Base-by-base conservation (phyloP, 2,888 invertebrate species). In the Drosophila histrio region DNA sequence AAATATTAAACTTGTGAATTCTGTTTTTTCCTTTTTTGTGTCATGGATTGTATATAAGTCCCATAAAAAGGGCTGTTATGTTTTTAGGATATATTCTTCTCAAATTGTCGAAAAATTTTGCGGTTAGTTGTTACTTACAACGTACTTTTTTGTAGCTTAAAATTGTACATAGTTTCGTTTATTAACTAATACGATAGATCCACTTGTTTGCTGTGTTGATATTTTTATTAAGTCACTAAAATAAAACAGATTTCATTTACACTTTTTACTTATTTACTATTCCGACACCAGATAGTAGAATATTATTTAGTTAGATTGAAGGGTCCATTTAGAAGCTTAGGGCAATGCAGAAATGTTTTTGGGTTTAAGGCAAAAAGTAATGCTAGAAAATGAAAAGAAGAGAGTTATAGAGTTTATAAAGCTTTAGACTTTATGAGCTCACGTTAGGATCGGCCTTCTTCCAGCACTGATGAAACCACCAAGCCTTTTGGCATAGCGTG, bases 391-490 rank as follows among this genome's bases (percentile, higher is more conserved):
- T 13, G 5, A 11, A n/a, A 17, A 24, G 1, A 9, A 13, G 3
- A 30, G 7, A 13, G 19, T 21, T n/a, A 15, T 3, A 21, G 26
- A 17, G 11, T 15, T n/a, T 2, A 2, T 2, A 13, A 11, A 21
- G 3, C 3, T 11, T 4, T 0, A 9, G 5, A 3, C 5, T 5
- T 13, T 1, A 8, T 13, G 30, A 17, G 7, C 69, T 64, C 54
- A 91, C 91, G 73, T 77, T 84, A 6, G 91, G 92, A 88, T 91
- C 92, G 19, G 90, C 90, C 58, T 89, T 88, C 58, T 92, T 92
- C 91, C 91, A 91, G 76, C 91, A 91, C 61, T 90, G 89, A 65
- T 91, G 90, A 62, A 91, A 90, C 91, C 91, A 91, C 90, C 90
- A 91, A 30, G 91, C 91, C 61, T 90, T 90, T 41, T 92, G 88